A percentile compares a stretch with the other conserved stretches of the same genome.
Conservation (phyloP, 30 jellyfish, hydroid and myxozoan species). For the Turritopsis rubra region DNA sequence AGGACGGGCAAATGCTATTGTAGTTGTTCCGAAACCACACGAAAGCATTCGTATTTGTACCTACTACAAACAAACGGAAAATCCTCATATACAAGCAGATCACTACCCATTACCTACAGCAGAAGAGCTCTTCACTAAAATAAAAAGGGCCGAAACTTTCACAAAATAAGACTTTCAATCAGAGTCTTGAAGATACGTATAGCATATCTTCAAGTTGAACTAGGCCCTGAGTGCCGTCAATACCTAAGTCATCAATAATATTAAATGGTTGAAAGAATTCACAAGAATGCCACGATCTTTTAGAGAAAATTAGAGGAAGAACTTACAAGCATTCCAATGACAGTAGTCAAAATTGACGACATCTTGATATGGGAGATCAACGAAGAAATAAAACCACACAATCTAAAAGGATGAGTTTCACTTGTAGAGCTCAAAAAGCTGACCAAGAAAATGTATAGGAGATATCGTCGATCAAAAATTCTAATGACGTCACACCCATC, state of each 20-base stretch:
- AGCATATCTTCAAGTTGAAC: conserved; percentile 31
- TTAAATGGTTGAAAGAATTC: conserved; percentile 29
- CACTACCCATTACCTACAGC: conserved; percentile 35
- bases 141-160: conserved; percentile 29
- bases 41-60: conserved; percentile 33
- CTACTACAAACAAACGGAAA: conserved; percentile 25
- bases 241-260: conserved; percentile 33
- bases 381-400: too few species aligned
- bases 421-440: too few species aligned
- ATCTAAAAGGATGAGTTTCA: too few species aligned
- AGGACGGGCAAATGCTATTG: conserved; percentile 37
- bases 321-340: conserved; percentile 11
- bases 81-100: conserved; percentile 35
- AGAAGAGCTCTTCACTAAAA: conserved; percentile 16
- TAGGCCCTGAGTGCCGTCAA: conserved; percentile 32
- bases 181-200: too few species aligned
- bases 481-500: too few species aligned
- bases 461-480: too few species aligned
- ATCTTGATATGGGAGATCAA: too few species aligned
- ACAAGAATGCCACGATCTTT: conserved; percentile 40
- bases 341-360: conserved; percentile 33
- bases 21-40: conserved; percentile 16
- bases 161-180: conserved; percentile 39
- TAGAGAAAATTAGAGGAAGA: conserved; percentile 40
- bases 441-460: too few species aligned